These are phyloP conservation scores for Oncorhynchus masou DNA, from an alignment of 2,113 vertebrate genomes.

Conservation along the genomic window DNA sequence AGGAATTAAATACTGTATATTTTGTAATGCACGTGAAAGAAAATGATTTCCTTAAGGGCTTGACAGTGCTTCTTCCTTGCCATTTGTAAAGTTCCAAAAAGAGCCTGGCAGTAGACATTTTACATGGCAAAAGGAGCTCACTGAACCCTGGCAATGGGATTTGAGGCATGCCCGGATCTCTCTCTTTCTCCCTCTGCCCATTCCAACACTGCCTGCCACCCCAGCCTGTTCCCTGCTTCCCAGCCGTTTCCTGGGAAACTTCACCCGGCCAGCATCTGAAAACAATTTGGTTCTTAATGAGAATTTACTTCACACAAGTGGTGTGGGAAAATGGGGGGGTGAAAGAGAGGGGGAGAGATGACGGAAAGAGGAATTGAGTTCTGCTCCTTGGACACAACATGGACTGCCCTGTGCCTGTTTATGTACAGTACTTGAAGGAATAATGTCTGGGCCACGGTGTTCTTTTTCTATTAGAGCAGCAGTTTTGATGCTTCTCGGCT, in stretches of 20 bases:
- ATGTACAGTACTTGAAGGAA: not conserved
- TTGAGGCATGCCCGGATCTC: constrained; percentile 86
- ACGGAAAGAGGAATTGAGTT: constrained; percentile 29
- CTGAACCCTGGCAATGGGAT: constrained; percentile 88
- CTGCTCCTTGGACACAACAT: constrained; percentile 9
- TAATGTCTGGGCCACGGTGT: not conserved
- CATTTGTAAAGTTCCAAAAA: constrained; percentile 75
- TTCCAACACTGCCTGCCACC: constrained; percentile 82
- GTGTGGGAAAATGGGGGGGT: constrained; percentile 69
- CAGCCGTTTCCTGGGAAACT: constrained; percentile 85
- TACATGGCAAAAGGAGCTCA: constrained; percentile 82
- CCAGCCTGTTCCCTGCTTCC: constrained; percentile 46
- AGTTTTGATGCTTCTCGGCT: too few relatives aligned
- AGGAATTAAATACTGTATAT: constrained; percentile 5
- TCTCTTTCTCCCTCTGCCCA: constrained; percentile 56
- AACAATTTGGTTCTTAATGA: constrained; percentile 90
- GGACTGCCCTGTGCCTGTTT: not conserved
- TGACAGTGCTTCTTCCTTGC: constrained; percentile 77
- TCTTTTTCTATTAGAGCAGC: too few relatives aligned
- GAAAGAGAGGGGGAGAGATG: constrained; percentile 10
- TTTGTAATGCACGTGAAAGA: constrained; percentile 15
- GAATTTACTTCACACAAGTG: constrained; percentile 81
- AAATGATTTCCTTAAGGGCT: constrained; percentile 58
- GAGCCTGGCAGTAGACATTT: constrained; percentile 80
- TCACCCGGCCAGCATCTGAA: constrained; percentile 83